Percentiles rank a stretch among this genome's conserved stretches.
Evolutionary conservation across 2,797 vertebrate species (phyloP).

Genomic region (Potorous gilbertii): DNA sequence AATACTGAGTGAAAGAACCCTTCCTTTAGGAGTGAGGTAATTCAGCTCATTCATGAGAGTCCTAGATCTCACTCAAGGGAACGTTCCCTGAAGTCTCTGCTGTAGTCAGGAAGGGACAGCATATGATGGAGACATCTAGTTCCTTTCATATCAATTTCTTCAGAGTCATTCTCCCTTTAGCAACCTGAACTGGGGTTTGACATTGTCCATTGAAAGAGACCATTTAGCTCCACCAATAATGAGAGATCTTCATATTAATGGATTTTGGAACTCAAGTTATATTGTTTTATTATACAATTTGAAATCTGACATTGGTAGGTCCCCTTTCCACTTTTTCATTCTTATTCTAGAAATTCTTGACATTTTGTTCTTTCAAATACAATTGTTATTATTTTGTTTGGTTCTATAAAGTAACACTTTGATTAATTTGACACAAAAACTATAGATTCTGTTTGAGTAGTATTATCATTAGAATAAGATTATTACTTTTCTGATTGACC

Average conservation of each 20-base stretch:
- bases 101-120: neutral
- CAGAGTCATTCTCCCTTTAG: neutral
- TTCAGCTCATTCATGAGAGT: neutral
- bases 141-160: neutral
- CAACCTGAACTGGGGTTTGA: neutral
- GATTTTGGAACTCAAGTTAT: neutral
- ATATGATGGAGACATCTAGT: neutral
- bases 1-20: neutral
- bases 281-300: neutral
- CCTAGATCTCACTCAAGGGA: neutral
- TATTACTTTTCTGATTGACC: neutral
- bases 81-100: neutral
- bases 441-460: neutral
- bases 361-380: neutral
- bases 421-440: neutral
- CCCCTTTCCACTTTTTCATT: neutral
- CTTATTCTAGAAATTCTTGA: neutral
- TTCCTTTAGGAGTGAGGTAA: neutral
- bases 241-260: neutral
- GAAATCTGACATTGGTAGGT: neutral
- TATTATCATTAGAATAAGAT: neutral
- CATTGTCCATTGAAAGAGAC: neutral
- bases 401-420: neutral
- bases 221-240: neutral
- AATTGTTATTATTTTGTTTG: neutral